phyloP scores from a whole-genome alignment of 2,888 invertebrate species.

The Drosophila anomalata region DNA sequence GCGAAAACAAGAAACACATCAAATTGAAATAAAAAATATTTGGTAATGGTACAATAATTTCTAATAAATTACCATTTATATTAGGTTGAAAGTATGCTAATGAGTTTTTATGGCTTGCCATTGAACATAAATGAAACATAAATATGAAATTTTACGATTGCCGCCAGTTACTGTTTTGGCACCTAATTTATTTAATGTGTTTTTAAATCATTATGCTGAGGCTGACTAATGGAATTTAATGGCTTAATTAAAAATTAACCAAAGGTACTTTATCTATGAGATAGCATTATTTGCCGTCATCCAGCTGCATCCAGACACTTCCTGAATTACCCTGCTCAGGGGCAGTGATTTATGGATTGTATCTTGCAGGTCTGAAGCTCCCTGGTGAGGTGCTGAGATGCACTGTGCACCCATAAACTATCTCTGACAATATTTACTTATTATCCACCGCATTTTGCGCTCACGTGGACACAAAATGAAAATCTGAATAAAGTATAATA shows the following conservation, averaged over 20 bases:
- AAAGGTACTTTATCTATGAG: not conserved
- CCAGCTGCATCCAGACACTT: constrained; percentile 12
- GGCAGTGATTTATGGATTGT: constrained; percentile 23
- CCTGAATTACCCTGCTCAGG: constrained; percentile 19
- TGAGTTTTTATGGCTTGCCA: constrained; percentile 2
- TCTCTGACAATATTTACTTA: constrained; percentile 65
- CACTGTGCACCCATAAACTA: constrained; percentile 48
- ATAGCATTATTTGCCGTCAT: not conserved
- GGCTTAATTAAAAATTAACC: not conserved
- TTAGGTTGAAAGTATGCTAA: constrained; percentile 1
- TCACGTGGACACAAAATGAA: constrained; percentile 54
- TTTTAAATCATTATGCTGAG: not conserved
- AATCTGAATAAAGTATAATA: not conserved
- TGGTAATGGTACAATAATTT: constrained; percentile 2
- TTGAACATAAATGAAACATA: constrained; percentile 2
- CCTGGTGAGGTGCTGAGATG: not conserved
- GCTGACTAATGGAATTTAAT: not conserved
- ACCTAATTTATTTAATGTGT: not conserved
- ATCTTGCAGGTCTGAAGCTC: not conserved
- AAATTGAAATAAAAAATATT: constrained; percentile 1
- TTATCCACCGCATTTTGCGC: constrained; percentile 53
- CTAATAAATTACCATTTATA: constrained; percentile 1
- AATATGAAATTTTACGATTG: not conserved
- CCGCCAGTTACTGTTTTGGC: not conserved
- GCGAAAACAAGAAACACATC: not conserved